Evolutionary conservation across 2,888 invertebrate genomes (phyloP), one percentile per base, ranked within the genome.

Genomic region (Monopis laevigella): DNA sequence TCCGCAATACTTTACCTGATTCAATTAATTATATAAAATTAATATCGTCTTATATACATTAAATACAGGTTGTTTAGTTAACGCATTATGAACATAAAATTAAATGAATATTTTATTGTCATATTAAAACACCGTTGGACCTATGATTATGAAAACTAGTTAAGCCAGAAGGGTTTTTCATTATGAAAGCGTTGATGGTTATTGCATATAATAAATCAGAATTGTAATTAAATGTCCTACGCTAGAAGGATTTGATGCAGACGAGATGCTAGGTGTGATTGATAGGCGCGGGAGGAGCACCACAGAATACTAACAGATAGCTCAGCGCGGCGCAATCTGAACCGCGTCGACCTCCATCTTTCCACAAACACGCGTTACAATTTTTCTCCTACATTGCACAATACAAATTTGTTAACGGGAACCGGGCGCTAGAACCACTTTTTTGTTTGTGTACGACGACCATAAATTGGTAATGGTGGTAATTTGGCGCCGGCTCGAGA

Each of bases 401-500:
- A 80, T 78, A 71, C 75, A 71, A 77, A 72, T 74, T 68, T 74
- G 73, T 73, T 78, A 78, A 78, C 78, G 77, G 77, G 74, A 74
- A 75, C 65, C 59, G 62, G 67, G 68, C 73, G 71, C 71, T 73
- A 69, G 68, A 68, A 73, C 66, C 59, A 63, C 63, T 77, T 78
- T 77, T 80, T 80, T 78, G 71, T 78, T 75, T 78, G 71, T 77
- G 72, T 65, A 69, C 68, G 61, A 63, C 65, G 56, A 62, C 68
- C 67, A 72, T 74, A 78, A 77, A 75, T 77, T 80, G 77, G 77
- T 80, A 78, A 78, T 80, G 75, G 66, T 67, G 74, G 78, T 80
- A 78, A 80, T 80, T 80, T 78, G 73, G 75, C 70, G 74, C 59
- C 67, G 63, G 56, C 52, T 55, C 65, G 65, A 75, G 72, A 75